Conservation (phyloP, 64 coral and sea anemone species). For the Montipora sp. region DNA sequence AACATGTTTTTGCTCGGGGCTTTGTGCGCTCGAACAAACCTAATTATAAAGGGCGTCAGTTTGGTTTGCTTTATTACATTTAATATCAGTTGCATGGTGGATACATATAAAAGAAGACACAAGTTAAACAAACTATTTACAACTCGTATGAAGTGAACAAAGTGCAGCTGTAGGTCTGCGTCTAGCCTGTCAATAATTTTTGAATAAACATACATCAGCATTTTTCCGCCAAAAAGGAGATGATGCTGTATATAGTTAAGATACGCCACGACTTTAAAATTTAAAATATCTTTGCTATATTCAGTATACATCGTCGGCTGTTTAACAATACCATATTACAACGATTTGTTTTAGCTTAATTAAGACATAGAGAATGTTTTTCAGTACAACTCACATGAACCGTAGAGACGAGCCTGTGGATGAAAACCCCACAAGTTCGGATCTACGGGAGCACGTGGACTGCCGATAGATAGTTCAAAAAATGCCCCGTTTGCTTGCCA, state of each 20-base stretch:
- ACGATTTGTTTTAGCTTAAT: neutral
- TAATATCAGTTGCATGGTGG: too few relatives aligned
- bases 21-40: too few relatives aligned
- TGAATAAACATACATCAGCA: neutral
- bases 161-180: neutral
- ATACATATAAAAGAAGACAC: too few relatives aligned
- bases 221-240: neutral
- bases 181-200: neutral
- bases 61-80: too few relatives aligned
- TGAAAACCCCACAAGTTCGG: conserved; percentile 55
- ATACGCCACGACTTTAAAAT: too few relatives aligned
- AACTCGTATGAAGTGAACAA: neutral
- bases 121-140: too few relatives aligned
- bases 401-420: conserved; percentile 36
- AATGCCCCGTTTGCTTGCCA: neutral
- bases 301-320: too few relatives aligned
- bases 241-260: too few relatives aligned
- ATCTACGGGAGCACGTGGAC: conserved; percentile 31
- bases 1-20: too few relatives aligned
- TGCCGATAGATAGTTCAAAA: neutral
- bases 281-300: too few relatives aligned
- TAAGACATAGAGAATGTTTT: too few relatives aligned
- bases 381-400: conserved; percentile 8
- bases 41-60: too few relatives aligned
- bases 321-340: neutral